phyloP scores from a whole-genome alignment of 2,888 invertebrate species.

The Drosophila picticornis region DNA sequence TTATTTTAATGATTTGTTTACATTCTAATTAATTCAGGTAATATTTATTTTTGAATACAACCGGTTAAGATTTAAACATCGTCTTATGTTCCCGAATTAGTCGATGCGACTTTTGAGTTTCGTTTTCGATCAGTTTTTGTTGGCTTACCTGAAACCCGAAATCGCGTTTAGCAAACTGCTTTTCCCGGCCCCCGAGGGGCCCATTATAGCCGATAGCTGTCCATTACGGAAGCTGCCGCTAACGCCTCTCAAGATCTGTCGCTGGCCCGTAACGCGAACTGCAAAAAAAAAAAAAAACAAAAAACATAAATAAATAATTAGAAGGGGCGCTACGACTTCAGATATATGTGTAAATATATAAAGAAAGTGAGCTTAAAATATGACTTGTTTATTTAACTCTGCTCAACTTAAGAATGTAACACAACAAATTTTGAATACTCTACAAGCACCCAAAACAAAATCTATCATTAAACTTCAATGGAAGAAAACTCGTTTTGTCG shows the following conservation, averaged over 20 bases:
- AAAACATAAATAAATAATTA: conserved; percentile 13
- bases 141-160: conserved; percentile 89
- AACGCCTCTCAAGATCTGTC: conserved; percentile 87
- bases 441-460: background rate
- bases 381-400: background rate
- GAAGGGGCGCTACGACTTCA: background rate
- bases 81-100: conserved; percentile 12
- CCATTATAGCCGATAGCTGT: conserved; percentile 89
- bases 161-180: conserved; percentile 91
- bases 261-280: conserved; percentile 86
- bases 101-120: conserved; percentile 6
- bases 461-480: background rate
- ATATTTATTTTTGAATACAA: conserved; percentile 23
- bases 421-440: background rate
- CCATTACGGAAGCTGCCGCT: conserved; percentile 88
- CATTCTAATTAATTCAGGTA: background rate
- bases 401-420: conserved; percentile 1
- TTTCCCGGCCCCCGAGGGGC: conserved; percentile 91
- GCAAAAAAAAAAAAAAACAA: conserved; percentile 22
- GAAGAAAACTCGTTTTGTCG: background rate
- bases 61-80: conserved; percentile 44
- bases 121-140: conserved; percentile 8
- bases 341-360: background rate
- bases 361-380: background rate
- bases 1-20: background rate